These are phyloP conservation scores for Platerodrilus igneus DNA, from an alignment of 2,888 invertebrate species.

Conservation along the genomic window DNA sequence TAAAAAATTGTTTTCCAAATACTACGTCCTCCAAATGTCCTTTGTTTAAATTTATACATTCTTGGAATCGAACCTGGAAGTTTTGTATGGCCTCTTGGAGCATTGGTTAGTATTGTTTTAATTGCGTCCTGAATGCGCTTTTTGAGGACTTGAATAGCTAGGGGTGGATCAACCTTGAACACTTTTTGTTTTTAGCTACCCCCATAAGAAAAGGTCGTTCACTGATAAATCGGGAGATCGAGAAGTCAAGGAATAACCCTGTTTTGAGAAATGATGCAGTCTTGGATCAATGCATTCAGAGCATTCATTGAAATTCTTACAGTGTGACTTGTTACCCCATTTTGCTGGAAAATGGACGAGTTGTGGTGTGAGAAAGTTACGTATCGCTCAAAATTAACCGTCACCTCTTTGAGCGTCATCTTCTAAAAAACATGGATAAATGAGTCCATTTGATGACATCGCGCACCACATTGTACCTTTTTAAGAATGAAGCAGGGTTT, in stretches of 20 bases:
- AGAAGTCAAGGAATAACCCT: constrained; percentile 22
- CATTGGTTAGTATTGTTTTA: constrained; percentile 13
- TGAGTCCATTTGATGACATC: too few species aligned
- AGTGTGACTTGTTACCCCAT: constrained; percentile 25
- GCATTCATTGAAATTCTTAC: constrained; percentile 17
- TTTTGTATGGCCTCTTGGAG: constrained; percentile 13
- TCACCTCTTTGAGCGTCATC: too few species aligned
- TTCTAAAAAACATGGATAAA: too few species aligned
- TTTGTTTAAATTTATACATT: constrained; percentile 10
- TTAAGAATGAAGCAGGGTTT: constrained; percentile 12
- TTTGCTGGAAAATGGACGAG: too few species aligned
- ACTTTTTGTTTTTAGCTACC: constrained; percentile 25
- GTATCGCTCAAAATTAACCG: too few species aligned
- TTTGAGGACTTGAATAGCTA: constrained; percentile 16
- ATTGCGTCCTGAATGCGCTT: constrained; percentile 12
- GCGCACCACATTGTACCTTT: too few species aligned
- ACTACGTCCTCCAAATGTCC: constrained; percentile 10
- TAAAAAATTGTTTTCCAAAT: constrained; percentile 8
- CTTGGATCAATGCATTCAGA: constrained; percentile 21
- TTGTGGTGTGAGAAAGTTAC: too few species aligned
- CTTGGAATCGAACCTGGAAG: constrained; percentile 9
- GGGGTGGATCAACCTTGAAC: constrained; percentile 17
- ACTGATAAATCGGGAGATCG: constrained; percentile 23
- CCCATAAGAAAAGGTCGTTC: constrained; percentile 27
- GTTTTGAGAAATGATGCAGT: constrained; percentile 20